Percentiles rank a stretch among this genome's conserved stretches.
Evolutionary conservation across 2,113 vertebrate species (phyloP).

Genomic region (Scomber japonicus): DNA sequence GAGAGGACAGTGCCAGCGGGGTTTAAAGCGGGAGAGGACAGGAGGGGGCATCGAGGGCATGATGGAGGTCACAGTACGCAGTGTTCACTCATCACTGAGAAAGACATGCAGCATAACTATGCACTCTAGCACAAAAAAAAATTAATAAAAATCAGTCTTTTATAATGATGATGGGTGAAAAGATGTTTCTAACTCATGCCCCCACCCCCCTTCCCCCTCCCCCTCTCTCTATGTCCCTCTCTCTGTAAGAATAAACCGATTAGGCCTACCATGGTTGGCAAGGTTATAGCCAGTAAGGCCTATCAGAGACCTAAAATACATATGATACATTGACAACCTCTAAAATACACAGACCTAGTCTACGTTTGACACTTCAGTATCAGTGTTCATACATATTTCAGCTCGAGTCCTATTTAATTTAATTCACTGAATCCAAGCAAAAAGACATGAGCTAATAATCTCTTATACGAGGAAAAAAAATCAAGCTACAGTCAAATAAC

Average conservation of each 20-base stretch:
- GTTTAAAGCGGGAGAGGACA: slow-evolving; percentile 12
- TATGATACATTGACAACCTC: slow-evolving; percentile 34
- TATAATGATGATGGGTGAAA: slow-evolving; percentile 2
- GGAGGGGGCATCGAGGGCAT: slow-evolving; percentile 3
- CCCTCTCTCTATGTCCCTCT: background rate
- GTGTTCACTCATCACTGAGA: slow-evolving; percentile 22
- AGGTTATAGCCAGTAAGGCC: slow-evolving; percentile 74
- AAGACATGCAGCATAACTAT: background rate
- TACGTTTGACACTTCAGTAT: slow-evolving; percentile 2
- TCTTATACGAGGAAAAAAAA: background rate
- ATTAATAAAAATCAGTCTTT: background rate
- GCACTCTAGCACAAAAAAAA: background rate
- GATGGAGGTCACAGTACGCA: slow-evolving; percentile 55
- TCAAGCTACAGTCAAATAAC: background rate
- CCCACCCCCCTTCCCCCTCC: background rate
- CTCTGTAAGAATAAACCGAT: slow-evolving; percentile 74
- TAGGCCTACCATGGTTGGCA: slow-evolving; percentile 69
- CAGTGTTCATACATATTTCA: slow-evolving; percentile 9
- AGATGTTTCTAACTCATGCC: slow-evolving; percentile 2
- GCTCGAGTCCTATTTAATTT: background rate
- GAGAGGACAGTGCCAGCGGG: slow-evolving; percentile 1
- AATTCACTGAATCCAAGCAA: background rate
- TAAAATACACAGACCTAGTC: slow-evolving; percentile 9
- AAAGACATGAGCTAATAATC: background rate
- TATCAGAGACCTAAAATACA: slow-evolving; percentile 33